Percentiles rank a stretch among this genome's conserved stretches.
phyloP scores from a whole-genome alignment of 1,140 invertebrate species.

The Heterodera schachtii region DNA sequence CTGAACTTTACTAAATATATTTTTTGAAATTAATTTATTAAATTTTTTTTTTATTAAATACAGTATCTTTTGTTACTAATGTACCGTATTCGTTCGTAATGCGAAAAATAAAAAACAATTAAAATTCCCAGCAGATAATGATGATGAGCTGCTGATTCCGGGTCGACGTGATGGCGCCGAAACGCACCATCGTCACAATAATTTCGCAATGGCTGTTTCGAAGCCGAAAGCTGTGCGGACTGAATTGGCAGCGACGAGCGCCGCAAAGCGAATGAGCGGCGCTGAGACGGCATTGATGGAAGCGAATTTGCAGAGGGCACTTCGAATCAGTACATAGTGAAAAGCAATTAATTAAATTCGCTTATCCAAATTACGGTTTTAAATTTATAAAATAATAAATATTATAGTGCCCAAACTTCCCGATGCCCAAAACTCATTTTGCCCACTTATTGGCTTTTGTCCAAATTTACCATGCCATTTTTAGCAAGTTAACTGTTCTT shows the following conservation, averaged over 20 bases:
- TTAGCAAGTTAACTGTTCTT: neutral
- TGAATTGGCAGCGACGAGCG: neutral
- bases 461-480: no score
- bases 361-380: no score
- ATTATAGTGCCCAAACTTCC: no score
- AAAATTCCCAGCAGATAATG: neutral
- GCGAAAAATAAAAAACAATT: no score
- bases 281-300: neutral
- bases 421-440: no score
- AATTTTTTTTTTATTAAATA: no score
- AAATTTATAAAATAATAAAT: no score
- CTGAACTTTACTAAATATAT: no score
- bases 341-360: neutral
- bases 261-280: neutral
- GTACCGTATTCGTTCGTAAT: no score
- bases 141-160: neutral
- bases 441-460: no score
- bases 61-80: no score
- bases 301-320: slow-evolving; percentile 22
- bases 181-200: neutral
- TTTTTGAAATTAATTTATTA: no score
- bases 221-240: neutral
- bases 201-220: neutral
- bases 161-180: neutral
- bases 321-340: slow-evolving; percentile 13